Evolutionary conservation across 2,888 invertebrate genomes (phyloP), one percentile per base, ranked within the genome.

Genomic region (Amblyteles armatorius): DNA sequence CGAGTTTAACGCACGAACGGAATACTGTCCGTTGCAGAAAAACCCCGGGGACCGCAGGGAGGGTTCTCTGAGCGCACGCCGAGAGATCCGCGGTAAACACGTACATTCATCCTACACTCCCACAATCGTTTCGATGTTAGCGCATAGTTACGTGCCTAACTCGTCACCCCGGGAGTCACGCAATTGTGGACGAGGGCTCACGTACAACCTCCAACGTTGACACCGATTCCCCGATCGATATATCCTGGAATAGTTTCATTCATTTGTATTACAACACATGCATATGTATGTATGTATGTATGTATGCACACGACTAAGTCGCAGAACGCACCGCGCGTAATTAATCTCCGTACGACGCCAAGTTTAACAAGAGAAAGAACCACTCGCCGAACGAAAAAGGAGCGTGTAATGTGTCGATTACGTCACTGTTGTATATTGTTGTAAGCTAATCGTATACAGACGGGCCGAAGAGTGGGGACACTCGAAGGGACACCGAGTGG

Each of bases 171-270:
- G n/a, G 72, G 22, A 80, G 80, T 80, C 84, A 73, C 81, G 81
- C 84, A 76, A 78, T 78, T 69, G 78, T 74, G 26, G 16, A 36
- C 71, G 55, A 79, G 33, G 55, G 65, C 55, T 72, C 50, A 50
- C 36, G 74, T 68, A 79, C 40, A 57, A 26, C 57, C 57, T 36
- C 36, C 7, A 44, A 74, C 78, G 63, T 69, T 81, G 78, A 84
- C 81, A 77, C 73, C 78, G 73, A 74, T 84, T 84, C 84, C 3
- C 2, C 78, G 84, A 74, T 84, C 84, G 78, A 84, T 84, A 74
- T 84, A 73, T 84, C 84, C 68, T 60, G 63, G 52, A 78, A 55
- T 60, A 52, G 29, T 11, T 74, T 48, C 48, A 36, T 40, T 13
- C 29, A n/a, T 50, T n/a, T 36, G 9, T 33, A 5, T 36, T 36